Evolutionary conservation across 1,140 invertebrate genomes (phyloP).

Genomic region (Belonocnema kinseyi): DNA sequence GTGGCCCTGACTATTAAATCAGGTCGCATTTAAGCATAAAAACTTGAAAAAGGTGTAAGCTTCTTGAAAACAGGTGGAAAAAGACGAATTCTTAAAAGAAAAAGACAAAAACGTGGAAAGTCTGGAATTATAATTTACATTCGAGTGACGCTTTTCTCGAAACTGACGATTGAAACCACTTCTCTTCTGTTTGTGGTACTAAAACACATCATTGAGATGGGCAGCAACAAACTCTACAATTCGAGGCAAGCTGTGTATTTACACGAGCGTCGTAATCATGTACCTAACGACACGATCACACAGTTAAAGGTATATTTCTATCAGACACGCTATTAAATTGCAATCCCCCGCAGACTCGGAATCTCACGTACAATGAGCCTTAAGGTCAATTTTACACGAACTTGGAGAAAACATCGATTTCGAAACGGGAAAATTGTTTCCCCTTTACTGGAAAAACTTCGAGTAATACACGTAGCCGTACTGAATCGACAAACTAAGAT

Average conservation of each 20-base stretch:
- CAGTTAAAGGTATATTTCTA: conserved; percentile 48
- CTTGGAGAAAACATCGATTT: conserved; percentile 39
- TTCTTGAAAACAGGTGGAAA: no score
- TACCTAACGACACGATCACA: conserved; percentile 43
- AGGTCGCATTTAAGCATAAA: no score
- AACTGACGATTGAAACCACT: neutral
- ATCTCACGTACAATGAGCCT: conserved; percentile 60
- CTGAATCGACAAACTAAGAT: conserved; percentile 18
- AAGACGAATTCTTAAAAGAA: no score
- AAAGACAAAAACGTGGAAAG: no score
- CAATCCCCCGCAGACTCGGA: conserved; percentile 57
- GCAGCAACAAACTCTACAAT: conserved; percentile 13
- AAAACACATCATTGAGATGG: neutral
- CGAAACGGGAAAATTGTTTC: conserved; percentile 32
- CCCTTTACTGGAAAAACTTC: neutral
- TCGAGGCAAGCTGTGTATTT: conserved; percentile 55
- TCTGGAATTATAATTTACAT: no score
- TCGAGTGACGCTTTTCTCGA: neutral
- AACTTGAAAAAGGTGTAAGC: no score
- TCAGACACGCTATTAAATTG: conserved; percentile 53
- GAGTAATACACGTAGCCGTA: conserved; percentile 1
- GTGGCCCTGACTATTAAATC: no score
- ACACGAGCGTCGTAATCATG: conserved; percentile 60
- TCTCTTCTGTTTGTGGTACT: neutral
- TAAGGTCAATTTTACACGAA: conserved; percentile 55